Evolutionary conservation across 1,140 invertebrate genomes (phyloP), one percentile per base, ranked within the genome.

Genomic region (Anagrus nilaparvatae): DNA sequence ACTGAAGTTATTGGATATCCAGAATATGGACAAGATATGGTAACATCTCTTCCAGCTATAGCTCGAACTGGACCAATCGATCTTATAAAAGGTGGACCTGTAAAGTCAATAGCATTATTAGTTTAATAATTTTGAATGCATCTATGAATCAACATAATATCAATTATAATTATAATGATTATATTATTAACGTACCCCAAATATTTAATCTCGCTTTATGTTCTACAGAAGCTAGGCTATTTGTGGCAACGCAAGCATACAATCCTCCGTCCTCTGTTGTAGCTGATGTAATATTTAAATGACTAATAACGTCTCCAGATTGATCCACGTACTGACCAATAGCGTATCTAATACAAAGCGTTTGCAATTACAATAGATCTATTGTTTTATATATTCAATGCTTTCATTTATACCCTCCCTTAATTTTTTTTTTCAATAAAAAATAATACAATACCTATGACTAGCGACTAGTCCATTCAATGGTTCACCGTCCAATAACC

Each of bases 241-340:
- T 90, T 29, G 76, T 74, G 1, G 84, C 86, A 32, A 76, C 65
- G 58, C 87, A 91, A 7, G 81, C 82, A 60, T 90, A 91, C 3
- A 88, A 71, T 5, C 86, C 85, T 6, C 83, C 83, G 56, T 88
- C 84, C 56, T 82, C 79, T 1, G 84, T 80, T 10, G 77, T 74
- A n/a, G 85, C 84, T 48, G 78, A 72, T 44, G 83, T 80, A 49
- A 93, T 85, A 68, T 92, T 92, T 44, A 93, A 74, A 61, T 86
- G 85, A 64, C 84, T 88, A 52, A 89, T 80, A 19, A 91, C 83
- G 55, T 88, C 83, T 31, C 84, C 87, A 21, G 75, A 77, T 43
- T 79, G 76, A 44, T 84, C 84, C 12, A 82, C 77, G 57, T 82
- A 85, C 63, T 85, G 82, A 38, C 82, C 81, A 47, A 84, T 78